Evolutionary conservation across 2,797 vertebrate species (phyloP).

Genomic region (Chiloscyllium punctatum): DNA sequence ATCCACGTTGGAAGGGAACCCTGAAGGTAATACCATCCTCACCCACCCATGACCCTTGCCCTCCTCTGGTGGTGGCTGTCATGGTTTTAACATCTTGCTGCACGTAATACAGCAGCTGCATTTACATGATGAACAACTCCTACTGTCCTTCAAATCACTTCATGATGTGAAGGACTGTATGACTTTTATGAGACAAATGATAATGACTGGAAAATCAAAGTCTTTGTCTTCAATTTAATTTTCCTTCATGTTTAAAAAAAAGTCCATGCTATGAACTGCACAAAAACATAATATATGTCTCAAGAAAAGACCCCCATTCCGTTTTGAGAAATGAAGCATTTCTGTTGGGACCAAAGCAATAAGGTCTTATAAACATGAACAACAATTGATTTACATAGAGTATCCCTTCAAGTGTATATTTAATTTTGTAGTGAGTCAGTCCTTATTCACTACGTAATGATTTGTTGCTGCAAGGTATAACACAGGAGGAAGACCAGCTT

Average conservation of each 20-base stretch:
- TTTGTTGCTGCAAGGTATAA: neutral
- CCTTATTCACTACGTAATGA: neutral
- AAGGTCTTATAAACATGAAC: neutral
- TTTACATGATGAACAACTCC: neutral
- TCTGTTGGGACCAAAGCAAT: no score
- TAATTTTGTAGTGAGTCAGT: neutral
- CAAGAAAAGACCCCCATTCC: neutral
- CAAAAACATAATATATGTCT: neutral
- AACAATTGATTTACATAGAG: neutral
- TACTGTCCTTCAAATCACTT: neutral
- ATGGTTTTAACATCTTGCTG: neutral
- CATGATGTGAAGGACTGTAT: neutral
- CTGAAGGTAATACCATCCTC: neutral
- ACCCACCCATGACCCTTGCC: neutral
- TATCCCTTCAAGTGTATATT: neutral
- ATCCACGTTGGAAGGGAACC: neutral
- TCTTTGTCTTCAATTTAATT: neutral
- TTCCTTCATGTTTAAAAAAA: neutral
- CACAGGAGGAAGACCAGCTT: neutral
- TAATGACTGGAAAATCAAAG: neutral
- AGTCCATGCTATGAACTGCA: neutral
- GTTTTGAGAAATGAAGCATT: neutral
- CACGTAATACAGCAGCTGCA: neutral
- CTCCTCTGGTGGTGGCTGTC: neutral
- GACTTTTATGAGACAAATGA: neutral